Evolutionary conservation across 2,797 vertebrate species (phyloP).

Genomic region (Crocidura indochinensis): DNA sequence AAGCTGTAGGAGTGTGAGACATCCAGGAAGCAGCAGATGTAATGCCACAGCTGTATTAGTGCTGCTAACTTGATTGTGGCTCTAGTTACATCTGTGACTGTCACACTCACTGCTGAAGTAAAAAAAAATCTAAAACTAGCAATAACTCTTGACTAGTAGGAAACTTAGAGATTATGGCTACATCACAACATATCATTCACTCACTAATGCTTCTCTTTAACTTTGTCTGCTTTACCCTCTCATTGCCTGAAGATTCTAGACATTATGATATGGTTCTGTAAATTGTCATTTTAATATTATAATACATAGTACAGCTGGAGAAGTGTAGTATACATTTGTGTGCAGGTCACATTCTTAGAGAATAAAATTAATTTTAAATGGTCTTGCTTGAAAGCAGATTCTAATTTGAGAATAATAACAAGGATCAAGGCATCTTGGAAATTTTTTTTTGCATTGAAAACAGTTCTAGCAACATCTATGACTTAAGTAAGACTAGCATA

Average conservation of each 20-base stretch:
- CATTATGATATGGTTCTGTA: neutral
- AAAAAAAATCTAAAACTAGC: conserved; percentile 38
- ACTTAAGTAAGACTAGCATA: conserved; percentile 33
- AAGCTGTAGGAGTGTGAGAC: conserved; percentile 46
- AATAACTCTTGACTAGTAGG: conserved; percentile 34
- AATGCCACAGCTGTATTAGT: conserved; percentile 66
- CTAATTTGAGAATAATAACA: conserved; percentile 54
- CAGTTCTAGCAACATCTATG: neutral
- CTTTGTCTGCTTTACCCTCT: neutral
- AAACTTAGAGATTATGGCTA: conserved; percentile 14
- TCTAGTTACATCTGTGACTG: conserved; percentile 65
- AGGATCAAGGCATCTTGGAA: neutral
- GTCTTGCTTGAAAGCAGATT: conserved; percentile 67
- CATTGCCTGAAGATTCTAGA: neutral
- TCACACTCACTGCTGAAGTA: conserved; percentile 48
- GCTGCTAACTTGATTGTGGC: conserved; percentile 44
- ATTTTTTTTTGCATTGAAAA: conserved; percentile 31
- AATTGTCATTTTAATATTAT: conserved; percentile 20
- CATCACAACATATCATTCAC: neutral
- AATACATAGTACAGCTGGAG: neutral
- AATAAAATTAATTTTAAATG: conserved; percentile 69
- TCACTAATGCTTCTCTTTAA: neutral
- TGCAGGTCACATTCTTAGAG: conserved; percentile 53
- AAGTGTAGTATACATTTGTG: conserved; percentile 18
- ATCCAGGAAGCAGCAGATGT: conserved; percentile 68